Base-by-base conservation (phyloP, 2,113 vertebrate genomes). In the Lutjanus erythropterus region DNA sequence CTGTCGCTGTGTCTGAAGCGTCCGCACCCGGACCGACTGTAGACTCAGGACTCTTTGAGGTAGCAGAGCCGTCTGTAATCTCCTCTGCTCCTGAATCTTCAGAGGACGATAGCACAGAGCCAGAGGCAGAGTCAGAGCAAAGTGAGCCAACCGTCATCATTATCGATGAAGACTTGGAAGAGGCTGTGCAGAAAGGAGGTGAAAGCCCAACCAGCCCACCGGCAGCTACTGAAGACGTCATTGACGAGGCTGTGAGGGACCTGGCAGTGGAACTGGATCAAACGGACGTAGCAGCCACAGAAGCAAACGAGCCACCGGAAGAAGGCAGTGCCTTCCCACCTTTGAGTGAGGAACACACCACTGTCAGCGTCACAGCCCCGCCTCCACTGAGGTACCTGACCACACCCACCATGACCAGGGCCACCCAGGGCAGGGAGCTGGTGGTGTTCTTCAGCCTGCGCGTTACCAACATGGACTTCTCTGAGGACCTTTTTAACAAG, bases 401-500 rank as follows among this genome's bases (percentile, higher is more conserved):
- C 14, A 96, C 96, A 16, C 95, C 95, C 46, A 78, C 94, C 60
- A 92, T 95, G 95, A 97, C 96, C 25, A 91, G 86, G 0, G 91
- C 94, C 6, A 72, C 78, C 87, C 94, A 90, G 52, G 95, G 95
- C 79, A 93, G 87, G 41, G 97, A 99, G 72, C 92, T 98, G 8
- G 96, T 98, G 55, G 97, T 99, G 29, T 98, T 98, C 93, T 98
- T 99, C 94, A 98, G 97, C 77, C 89, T 98, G 64, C 91, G 95
- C 3, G 96, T 98, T 1, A 97, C 97, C 73, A 98, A 98, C 93
- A 92, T 98, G 95, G 91, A 92, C 85, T 99, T 99, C 89, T 97
- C 97, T 0, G 89, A 95, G 0, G 94, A 96, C 83, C 95, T 99
- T 53, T 99, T 97, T 95, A 97, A 99, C 61, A 97, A 95, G 94